Conservation (phyloP, 2,113 vertebrate species). For the Eurypyga helias region DNA sequence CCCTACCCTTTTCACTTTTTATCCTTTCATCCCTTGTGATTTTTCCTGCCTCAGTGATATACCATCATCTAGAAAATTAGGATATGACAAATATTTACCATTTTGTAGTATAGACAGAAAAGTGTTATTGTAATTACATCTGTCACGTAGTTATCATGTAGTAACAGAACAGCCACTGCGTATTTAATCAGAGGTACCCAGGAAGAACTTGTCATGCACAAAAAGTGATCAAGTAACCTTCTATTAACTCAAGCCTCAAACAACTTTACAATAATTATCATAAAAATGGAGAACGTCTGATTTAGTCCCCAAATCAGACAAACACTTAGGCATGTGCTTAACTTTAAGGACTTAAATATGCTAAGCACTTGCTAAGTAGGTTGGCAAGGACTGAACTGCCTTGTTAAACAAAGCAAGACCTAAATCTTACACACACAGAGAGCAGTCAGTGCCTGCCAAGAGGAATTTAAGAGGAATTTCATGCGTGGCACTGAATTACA, state of each 20-base stretch:
- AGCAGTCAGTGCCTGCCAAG: background rate
- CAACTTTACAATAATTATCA: background rate
- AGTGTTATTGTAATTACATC: background rate
- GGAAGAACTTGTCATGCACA: background rate
- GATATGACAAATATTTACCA: background rate
- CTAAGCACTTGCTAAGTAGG: background rate
- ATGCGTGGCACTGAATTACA: background rate
- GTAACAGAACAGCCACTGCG: background rate
- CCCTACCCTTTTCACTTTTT: background rate
- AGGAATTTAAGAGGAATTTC: background rate
- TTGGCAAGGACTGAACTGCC: background rate
- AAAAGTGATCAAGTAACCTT: background rate
- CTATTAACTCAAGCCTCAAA: background rate
- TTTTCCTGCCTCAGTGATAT: background rate
- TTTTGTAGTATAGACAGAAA: background rate
- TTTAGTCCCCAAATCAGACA: background rate
- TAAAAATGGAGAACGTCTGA: background rate
- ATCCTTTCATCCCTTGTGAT: background rate
- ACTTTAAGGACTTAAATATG: background rate
- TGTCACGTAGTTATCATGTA: fast-evolving
- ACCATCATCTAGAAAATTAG: background rate
- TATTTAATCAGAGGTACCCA: background rate
- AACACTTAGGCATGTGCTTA: background rate
- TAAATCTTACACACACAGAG: background rate
- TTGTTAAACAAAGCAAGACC: background rate